Base-by-base conservation (phyloP, 1,140 invertebrate species). In the Archivesica marissinica region DNA sequence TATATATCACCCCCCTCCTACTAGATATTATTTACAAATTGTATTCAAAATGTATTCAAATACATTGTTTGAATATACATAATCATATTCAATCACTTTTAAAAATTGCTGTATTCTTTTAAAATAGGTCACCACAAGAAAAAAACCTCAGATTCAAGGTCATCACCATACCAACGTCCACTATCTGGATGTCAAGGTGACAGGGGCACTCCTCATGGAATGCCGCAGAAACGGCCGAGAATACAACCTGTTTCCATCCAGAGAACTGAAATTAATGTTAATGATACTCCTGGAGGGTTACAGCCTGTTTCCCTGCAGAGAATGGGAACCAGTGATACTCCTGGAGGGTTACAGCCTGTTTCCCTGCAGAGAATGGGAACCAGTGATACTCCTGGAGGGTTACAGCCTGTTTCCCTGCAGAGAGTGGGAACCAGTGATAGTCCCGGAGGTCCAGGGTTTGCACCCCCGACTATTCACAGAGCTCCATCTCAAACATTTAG, bases 71-170 rank as follows among this genome's bases (percentile, higher is more conserved):
- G n/a, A n/a, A n/a, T n/a, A n/a, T n/a, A n/a, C n/a, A n/a, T n/a
- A n/a, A n/a, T n/a, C n/a, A n/a, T n/a, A n/a, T n/a, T n/a, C n/a
- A n/a, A n/a, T n/a, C n/a, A n/a, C n/a, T n/a, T n/a, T n/a, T n/a
- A n/a, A n/a, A n/a, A n/a, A n/a, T n/a, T n/a, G n/a, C n/a, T n/a
- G n/a, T n/a, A n/a, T n/a, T n/a, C n/a, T n/a, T n/a, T n/a, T n/a
- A n/a, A n/a, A n/a, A 35, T 59, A 64, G 76, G 54, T 25, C 76
- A 64, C 47, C 76, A 64, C 38, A 64, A 64, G 33, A 44, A 39
- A 38, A 78, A 78, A 33, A 15, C 38, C 23, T 15, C 47, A 38
- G 76, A 78, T 2, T 11, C 76, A 25, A 23, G 76, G 54, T 44
- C 56, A 56, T 75, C 41, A 11, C 72, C 41, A 50, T 47, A 59